A percentile compares a stretch with the other conserved stretches of the same genome.
Evolutionary conservation across 2,113 vertebrate genomes (phyloP).

Genomic region (Hyperopisus bebe): DNA sequence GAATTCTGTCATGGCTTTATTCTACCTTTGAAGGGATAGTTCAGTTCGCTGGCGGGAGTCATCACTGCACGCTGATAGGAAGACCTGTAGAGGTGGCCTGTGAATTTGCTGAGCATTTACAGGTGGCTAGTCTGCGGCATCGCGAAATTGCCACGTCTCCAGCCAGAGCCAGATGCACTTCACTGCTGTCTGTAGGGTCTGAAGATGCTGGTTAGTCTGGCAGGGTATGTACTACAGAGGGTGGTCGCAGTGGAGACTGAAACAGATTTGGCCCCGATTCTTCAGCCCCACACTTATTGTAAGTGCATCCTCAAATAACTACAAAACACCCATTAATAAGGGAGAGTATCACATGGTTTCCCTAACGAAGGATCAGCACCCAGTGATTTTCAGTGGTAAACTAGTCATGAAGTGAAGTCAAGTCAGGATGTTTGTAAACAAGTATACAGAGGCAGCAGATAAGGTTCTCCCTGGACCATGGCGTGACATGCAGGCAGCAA

Average conservation of each 20-base stretch:
- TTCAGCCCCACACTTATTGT: not conserved
- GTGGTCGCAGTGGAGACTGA: not conserved
- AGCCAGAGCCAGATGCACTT: not conserved
- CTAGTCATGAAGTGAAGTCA: not conserved
- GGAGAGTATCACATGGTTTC: not conserved
- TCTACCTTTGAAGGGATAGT: not conserved
- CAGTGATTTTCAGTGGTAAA: not conserved
- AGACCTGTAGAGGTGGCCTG: not conserved
- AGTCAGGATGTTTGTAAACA: not conserved
- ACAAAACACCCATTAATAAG: not conserved
- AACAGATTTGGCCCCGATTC: not conserved
- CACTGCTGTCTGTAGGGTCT: not conserved
- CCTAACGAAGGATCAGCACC: not conserved
- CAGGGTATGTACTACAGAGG: not conserved
- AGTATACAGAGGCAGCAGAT: not conserved
- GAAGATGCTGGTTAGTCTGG: not conserved
- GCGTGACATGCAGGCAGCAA: not conserved
- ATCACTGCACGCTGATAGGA: not conserved
- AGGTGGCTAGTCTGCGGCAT: not conserved
- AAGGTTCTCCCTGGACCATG: not conserved
- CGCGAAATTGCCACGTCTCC: not conserved
- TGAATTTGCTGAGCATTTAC: not conserved
- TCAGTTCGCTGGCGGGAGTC: not conserved
- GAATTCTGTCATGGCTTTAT: not conserved
- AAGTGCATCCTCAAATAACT: not conserved